Conservation (phyloP, 2,888 invertebrate species). For the Hecatera dysodea region DNA sequence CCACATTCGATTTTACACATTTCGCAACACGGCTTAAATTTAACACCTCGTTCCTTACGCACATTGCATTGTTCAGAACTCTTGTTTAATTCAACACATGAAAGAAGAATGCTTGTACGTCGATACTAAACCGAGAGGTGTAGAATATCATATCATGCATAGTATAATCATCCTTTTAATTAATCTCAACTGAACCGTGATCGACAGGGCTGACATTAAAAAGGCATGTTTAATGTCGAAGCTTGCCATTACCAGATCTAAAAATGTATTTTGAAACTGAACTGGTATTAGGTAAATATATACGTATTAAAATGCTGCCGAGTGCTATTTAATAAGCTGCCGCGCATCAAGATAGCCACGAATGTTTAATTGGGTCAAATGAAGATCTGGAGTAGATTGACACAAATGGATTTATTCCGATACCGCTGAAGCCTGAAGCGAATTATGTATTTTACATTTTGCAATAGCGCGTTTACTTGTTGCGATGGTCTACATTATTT, state of each 20-base stretch:
- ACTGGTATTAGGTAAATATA: neutral
- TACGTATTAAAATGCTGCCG: neutral
- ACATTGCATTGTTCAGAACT: slow-evolving; percentile 41
- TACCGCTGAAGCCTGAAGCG: slow-evolving; percentile 11
- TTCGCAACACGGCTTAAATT: slow-evolving; percentile 22
- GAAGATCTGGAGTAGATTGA: neutral
- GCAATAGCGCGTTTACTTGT: neutral
- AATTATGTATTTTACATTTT: slow-evolving; percentile 1
- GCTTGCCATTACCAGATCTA: slow-evolving; percentile 27
- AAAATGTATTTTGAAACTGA: slow-evolving; percentile 19
- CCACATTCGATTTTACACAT: too few species aligned
- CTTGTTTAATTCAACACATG: slow-evolving; percentile 19
- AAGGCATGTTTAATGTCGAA: slow-evolving; percentile 21
- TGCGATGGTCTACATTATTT: neutral
- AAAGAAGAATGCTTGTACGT: slow-evolving; percentile 9
- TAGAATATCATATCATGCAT: slow-evolving; percentile 3
- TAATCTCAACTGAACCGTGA: slow-evolving; percentile 32
- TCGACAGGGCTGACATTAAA: slow-evolving; percentile 29
- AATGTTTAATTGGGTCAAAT: slow-evolving; percentile 40
- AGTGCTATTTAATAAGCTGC: neutral
- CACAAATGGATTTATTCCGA: slow-evolving; percentile 5
- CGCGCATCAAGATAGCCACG: neutral
- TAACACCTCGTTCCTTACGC: slow-evolving; percentile 26
- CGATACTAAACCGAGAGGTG: slow-evolving; percentile 3
- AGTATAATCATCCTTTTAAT: slow-evolving; percentile 29